Evolutionary conservation across 2,113 vertebrate species (phyloP).

Genomic region (Poeciliopsis occidentalis): DNA sequence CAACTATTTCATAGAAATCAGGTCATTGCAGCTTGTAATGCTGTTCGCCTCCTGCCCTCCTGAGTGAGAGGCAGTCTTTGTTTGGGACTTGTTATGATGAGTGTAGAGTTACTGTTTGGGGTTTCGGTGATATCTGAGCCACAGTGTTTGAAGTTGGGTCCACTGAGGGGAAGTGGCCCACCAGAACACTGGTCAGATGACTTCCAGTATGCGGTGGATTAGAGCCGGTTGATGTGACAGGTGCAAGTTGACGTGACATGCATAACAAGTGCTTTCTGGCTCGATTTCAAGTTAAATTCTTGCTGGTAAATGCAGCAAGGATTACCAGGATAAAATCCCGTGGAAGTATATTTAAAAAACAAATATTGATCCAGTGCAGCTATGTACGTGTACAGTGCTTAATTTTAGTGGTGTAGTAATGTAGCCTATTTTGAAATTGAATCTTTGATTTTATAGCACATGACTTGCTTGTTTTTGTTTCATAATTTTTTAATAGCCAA

Average conservation of each 20-base stretch:
- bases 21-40: not conserved
- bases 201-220: conserved; percentile 79
- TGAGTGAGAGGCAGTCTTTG: conserved; percentile 30
- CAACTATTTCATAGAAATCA: not conserved
- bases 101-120: conserved; percentile 74
- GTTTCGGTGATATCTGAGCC: conserved; percentile 74
- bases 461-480: no score
- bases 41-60: conserved; percentile 14
- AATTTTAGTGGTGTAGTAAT: no score
- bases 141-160: conserved; percentile 72
- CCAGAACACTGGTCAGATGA: conserved; percentile 76
- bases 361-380: no score
- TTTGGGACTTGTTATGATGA: conserved; percentile 57
- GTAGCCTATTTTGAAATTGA: no score
- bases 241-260: conserved; percentile 59
- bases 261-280: conserved; percentile 29
- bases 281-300: not conserved
- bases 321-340: not conserved
- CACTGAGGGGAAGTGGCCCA: conserved; percentile 73
- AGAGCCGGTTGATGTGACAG: conserved; percentile 74
- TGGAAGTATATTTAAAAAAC: not conserved
- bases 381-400: no score
- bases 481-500: no score
- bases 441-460: no score
- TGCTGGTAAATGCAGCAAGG: not conserved